Evolutionary conservation across 2,113 vertebrate genomes (phyloP).

Genomic region (Psammodynastes pulverulentus): DNA sequence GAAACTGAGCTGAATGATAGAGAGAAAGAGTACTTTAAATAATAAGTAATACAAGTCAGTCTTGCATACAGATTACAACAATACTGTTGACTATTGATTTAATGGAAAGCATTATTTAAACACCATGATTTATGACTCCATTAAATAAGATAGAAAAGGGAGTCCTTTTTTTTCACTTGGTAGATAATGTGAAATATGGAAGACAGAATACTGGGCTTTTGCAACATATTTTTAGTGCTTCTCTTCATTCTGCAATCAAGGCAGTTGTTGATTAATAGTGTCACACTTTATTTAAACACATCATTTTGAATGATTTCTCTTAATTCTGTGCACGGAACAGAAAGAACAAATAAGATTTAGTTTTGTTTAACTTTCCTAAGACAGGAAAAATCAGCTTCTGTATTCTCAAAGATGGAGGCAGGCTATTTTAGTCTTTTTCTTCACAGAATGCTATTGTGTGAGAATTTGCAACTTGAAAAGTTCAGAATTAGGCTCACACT

Average conservation of each 20-base stretch:
- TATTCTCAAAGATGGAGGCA: neutral
- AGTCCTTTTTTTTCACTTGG: slow-evolving; percentile 2
- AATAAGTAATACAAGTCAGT: neutral
- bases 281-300: neutral
- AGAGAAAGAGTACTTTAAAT: neutral
- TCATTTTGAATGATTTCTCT: neutral
- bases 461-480: neutral
- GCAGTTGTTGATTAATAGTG: neutral
- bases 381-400: neutral
- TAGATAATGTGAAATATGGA: neutral
- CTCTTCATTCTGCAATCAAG: neutral
- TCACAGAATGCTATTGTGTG: neutral
- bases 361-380: neutral
- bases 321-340: neutral
- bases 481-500: neutral
- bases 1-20: neutral
- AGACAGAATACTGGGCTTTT: neutral
- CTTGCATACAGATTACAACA: slow-evolving; percentile 20
- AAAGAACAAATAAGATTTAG: neutral
- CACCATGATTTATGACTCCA: neutral
- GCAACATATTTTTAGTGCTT: neutral
- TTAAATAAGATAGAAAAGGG: neutral
- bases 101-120: slow-evolving; percentile 7
- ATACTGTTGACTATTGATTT: slow-evolving; percentile 12
- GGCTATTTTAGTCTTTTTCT: neutral